Conservation (phyloP, 2,113 vertebrate genomes). For the Pomatorhinus ruficollis region DNA sequence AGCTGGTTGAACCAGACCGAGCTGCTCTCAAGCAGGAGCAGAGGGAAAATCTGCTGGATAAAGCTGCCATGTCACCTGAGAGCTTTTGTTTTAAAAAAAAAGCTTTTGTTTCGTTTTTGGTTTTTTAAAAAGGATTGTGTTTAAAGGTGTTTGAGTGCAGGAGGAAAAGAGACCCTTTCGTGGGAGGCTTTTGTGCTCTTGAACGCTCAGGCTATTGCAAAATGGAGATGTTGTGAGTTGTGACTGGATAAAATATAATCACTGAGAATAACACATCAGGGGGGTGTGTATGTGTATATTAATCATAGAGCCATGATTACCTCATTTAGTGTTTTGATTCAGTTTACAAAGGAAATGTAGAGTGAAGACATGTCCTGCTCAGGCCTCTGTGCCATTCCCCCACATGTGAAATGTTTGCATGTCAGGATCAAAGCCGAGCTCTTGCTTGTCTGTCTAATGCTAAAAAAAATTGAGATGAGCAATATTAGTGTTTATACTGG, state of each 20-base stretch:
- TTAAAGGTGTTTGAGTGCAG: not conserved
- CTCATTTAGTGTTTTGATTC: not conserved
- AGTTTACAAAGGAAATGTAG: not conserved
- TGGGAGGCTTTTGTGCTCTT: not conserved
- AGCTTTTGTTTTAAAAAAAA: not conserved
- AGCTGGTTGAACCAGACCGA: not conserved
- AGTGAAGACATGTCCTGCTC: not conserved
- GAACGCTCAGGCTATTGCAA: rapidly evolving
- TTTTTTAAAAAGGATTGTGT: not conserved
- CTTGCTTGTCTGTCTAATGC: not conserved
- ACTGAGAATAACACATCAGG: not conserved
- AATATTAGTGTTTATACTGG: not conserved
- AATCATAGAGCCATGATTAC: not conserved
- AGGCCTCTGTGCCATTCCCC: not conserved
- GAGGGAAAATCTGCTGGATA: not conserved
- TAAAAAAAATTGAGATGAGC: not conserved
- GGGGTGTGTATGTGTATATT: not conserved
- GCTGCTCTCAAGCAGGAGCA: not conserved
- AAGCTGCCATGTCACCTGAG: not conserved
- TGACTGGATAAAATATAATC: not conserved
- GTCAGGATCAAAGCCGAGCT: not conserved
- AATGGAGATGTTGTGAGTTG: not conserved
- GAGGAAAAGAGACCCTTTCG: not conserved
- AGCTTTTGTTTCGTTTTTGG: too few relatives aligned
- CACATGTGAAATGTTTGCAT: rapidly evolving